A percentile compares a stretch with the other conserved stretches of the same genome.
These are phyloP conservation scores for Podarcis raffonei DNA, from an alignment of 2,113 vertebrate species.

Conservation along the genomic window DNA sequence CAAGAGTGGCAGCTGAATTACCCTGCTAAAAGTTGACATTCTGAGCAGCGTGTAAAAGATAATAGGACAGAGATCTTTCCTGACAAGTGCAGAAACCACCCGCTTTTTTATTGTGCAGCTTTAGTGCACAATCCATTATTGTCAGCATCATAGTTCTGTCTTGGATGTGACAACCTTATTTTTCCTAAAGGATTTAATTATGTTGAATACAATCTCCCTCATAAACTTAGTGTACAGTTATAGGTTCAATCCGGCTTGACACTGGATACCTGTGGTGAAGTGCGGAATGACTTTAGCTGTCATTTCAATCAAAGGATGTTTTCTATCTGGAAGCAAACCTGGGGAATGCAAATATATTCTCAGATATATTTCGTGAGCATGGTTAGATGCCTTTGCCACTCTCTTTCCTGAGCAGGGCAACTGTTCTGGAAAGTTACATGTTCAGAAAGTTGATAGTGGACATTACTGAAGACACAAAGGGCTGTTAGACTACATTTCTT, in stretches of 20 bases:
- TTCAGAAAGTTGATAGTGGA: not conserved
- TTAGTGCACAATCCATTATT: not conserved
- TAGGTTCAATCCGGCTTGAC: not conserved
- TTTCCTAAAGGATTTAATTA: conserved; percentile 49
- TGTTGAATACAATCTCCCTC: conserved; percentile 32
- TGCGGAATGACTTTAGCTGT: not conserved
- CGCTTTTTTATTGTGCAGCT: not conserved
- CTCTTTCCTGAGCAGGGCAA: not conserved
- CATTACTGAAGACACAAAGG: not conserved
- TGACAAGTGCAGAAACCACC: conserved; percentile 19
- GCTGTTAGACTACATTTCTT: not conserved
- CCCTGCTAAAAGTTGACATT: not conserved
- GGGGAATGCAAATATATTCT: not conserved
- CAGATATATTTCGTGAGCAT: conserved; percentile 14
- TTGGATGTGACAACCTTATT: not conserved
- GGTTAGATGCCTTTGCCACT: not conserved
- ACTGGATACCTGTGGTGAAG: not conserved
- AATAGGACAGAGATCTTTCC: conserved; percentile 6
- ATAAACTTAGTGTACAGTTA: conserved; percentile 10
- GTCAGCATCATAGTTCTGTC: not conserved
- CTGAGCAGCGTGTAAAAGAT: not conserved
- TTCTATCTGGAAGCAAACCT: conserved; percentile 16
- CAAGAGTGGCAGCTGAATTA: not conserved
- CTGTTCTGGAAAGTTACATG: not conserved
- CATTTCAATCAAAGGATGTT: not conserved